A percentile compares a stretch with the other conserved stretches of the same genome.
These are phyloP conservation scores for Leuctra nigra DNA, from an alignment of 2,888 invertebrate species.

Conservation along the genomic window DNA sequence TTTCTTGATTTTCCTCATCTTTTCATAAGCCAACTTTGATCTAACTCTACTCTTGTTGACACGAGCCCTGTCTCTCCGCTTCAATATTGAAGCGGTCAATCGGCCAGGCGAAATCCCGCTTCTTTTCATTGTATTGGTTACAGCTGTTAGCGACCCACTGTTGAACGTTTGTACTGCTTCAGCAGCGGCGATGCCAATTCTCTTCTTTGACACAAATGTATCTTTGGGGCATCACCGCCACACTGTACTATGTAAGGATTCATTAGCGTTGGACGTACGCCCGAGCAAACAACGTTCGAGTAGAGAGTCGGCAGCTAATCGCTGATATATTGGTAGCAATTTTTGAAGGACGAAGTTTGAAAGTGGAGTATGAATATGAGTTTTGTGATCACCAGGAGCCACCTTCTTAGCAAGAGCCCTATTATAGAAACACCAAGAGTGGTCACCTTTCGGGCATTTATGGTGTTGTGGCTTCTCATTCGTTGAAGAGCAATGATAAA, in stretches of 20 bases:
- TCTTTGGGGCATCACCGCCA: slow-evolving; percentile 20
- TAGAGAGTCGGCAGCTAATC: slow-evolving; percentile 15
- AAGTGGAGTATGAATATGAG: neutral
- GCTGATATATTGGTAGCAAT: slow-evolving; percentile 22
- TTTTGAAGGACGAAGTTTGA: slow-evolving; percentile 7
- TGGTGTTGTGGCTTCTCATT: slow-evolving; percentile 26
- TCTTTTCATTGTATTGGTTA: neutral
- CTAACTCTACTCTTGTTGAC: neutral
- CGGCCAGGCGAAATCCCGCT: neutral
- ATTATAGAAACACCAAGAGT: slow-evolving; percentile 28
- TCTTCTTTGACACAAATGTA: neutral
- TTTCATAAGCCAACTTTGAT: neutral
- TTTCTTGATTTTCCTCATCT: neutral
- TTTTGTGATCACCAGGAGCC: neutral
- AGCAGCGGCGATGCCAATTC: neutral
- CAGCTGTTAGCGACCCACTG: neutral
- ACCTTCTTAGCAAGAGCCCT: neutral
- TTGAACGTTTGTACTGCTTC: neutral
- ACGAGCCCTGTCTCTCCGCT: neutral
- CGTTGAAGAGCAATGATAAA: slow-evolving; percentile 23
- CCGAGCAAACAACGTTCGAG: slow-evolving; percentile 18
- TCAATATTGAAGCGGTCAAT: neutral
- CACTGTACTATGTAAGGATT: slow-evolving; percentile 23
- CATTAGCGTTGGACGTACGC: slow-evolving; percentile 24
- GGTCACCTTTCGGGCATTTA: slow-evolving; percentile 25